Conservation (phyloP, 2,113 vertebrate species). For the Conger conger region DNA sequence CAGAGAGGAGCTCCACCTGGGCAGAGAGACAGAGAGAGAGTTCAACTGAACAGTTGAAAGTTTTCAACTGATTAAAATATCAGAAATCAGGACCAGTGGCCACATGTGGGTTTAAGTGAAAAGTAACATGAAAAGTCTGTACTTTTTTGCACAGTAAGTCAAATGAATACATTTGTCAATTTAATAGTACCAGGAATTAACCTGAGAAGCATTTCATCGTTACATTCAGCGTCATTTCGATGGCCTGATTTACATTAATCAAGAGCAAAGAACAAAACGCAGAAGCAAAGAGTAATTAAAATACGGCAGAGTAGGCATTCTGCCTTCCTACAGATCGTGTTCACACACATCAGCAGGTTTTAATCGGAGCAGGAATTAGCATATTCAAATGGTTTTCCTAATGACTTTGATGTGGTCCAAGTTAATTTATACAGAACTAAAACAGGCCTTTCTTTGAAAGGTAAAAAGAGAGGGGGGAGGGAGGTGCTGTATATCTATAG, state of each 20-base stretch:
- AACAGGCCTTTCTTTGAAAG: slow-evolving; percentile 1
- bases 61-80: not conserved
- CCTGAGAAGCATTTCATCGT: slow-evolving; percentile 26
- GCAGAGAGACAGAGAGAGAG: not conserved
- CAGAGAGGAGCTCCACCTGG: slow-evolving; percentile 28
- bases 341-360: slow-evolving; percentile 61
- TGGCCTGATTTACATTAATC: slow-evolving; percentile 15
- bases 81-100: not conserved
- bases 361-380: slow-evolving; percentile 56
- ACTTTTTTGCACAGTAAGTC: not conserved
- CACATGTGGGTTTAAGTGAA: not conserved
- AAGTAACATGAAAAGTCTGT: not conserved
- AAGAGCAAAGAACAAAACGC: not conserved
- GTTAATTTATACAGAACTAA: slow-evolving; percentile 53
- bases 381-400: slow-evolving; percentile 65
- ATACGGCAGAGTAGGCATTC: slow-evolving; percentile 38
- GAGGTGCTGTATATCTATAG: not conserved
- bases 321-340: slow-evolving; percentile 1
- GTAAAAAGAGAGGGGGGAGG: not conserved
- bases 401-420: slow-evolving; percentile 60
- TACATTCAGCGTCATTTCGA: slow-evolving; percentile 24
- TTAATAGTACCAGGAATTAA: not conserved
- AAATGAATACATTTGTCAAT: not conserved
- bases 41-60: not conserved
- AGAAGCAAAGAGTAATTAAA: slow-evolving; percentile 17